Evolutionary conservation across 1,140 invertebrate species (phyloP).

Genomic region (Drosophila neocordata): DNA sequence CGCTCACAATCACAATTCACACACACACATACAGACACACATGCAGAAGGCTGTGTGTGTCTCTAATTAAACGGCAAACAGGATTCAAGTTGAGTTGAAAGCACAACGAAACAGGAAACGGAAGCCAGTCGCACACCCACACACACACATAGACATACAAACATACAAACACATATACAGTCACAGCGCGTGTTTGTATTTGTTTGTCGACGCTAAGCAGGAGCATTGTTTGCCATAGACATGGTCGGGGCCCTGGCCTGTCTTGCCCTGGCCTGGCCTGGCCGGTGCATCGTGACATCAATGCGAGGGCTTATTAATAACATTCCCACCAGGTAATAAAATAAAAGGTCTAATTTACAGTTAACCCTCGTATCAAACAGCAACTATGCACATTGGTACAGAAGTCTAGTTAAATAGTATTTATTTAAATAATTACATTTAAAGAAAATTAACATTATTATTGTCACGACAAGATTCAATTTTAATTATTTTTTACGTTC

Average conservation of each 20-base stretch:
- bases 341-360: background rate
- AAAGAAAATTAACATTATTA: no score
- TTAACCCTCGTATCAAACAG: no score
- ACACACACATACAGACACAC: conserved; percentile 25
- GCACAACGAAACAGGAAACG: conserved; percentile 80
- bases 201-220: conserved; percentile 74
- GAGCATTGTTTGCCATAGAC: conserved; percentile 57
- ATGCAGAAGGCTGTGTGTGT: conserved; percentile 57
- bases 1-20: conserved; percentile 70
- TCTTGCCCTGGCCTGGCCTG: background rate
- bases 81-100: conserved; percentile 80
- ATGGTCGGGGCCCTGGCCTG: conserved; percentile 17
- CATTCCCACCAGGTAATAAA: background rate
- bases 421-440: no score
- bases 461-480: no score
- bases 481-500: no score
- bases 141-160: conserved; percentile 19
- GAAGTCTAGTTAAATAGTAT: no score
- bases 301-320: background rate
- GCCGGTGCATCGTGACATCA: conserved; percentile 34
- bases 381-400: no score
- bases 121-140: conserved; percentile 72
- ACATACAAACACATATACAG: conserved; percentile 14
- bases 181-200: conserved; percentile 53
- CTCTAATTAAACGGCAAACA: conserved; percentile 81